Evolutionary conservation across 2,113 vertebrate species (phyloP), one percentile per base, ranked within the genome.

Genomic region (Oncorhynchus gorbuscha): DNA sequence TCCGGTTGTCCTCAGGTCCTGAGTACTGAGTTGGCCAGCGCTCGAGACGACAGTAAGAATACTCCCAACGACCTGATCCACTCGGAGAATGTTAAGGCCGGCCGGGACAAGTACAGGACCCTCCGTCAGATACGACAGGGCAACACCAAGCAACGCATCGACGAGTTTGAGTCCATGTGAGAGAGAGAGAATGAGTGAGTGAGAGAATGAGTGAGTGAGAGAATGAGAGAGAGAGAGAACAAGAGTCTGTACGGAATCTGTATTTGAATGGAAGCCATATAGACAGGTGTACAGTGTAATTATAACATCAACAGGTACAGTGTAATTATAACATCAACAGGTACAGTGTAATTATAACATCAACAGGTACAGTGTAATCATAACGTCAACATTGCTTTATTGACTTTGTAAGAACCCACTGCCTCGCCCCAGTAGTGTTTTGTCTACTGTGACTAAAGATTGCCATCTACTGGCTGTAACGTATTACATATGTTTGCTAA

Each of bases 141-240:
- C 74, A 99, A 99, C 89, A 99, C 97, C 85, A 99, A 99, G 87
- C 97, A 99, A 79, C 96, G 97, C 72, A 98, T 99, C 0, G 97
- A 99, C 64, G 97, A 99, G 79, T 99, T 99, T 76, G 97, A 99
- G 85, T 97, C 97, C 84, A 98, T 99, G 97, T 99, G 94, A 96
- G 78, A 64, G 0, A 48, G 30, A 69, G 26, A 30, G 64, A 13
- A 11, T 16, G 13, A 9, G 14, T 14, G 61, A 24, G 64, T 48
- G 30, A 69, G 13, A 4, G 64, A 13, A 11, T 14, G 61, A 64
- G 64, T 14, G 30, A 26, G 26, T 2, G 26, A 26, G 26, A 26
- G 26, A 26, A 26, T 26, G 26, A 26, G 26, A 64, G 0, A 69
- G 32, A 69, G 26, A 30, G 64, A 13, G 26, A 30, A 12, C 22